phyloP scores from a whole-genome alignment of 2,888 invertebrate species.

The Odontothrips loti region DNA sequence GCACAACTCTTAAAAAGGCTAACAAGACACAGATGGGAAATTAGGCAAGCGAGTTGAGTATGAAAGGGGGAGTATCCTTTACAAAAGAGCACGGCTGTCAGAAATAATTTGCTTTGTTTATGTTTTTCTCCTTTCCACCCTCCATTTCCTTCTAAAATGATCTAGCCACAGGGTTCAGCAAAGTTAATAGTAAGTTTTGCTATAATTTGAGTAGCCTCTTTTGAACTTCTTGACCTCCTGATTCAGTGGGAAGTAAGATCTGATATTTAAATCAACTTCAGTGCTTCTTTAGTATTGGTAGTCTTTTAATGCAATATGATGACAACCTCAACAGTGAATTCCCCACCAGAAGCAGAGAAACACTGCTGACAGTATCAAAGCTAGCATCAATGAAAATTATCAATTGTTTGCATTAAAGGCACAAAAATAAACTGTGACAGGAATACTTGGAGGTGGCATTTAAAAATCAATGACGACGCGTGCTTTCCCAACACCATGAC shows the following conservation, averaged over 20 bases:
- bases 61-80: constrained; percentile 8
- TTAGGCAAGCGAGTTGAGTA: constrained; percentile 22
- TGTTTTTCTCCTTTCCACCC: constrained; percentile 1
- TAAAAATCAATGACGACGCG: not conserved
- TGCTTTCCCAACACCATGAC: constrained; percentile 7
- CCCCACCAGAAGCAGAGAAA: too few relatives aligned
- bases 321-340: too few relatives aligned
- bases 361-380: too few relatives aligned
- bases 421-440: not conserved
- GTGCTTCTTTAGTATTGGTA: too few relatives aligned
- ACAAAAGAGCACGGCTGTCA: constrained; percentile 2
- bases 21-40: constrained; percentile 9
- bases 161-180: not conserved
- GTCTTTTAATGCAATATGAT: too few relatives aligned
- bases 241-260: too few relatives aligned
- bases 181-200: not conserved
- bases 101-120: not conserved
- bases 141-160: not conserved
- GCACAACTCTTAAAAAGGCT: not conserved
- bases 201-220: too few relatives aligned
- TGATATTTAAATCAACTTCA: too few relatives aligned
- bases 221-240: too few relatives aligned
- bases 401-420: too few relatives aligned
- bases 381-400: too few relatives aligned
- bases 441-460: not conserved